Conservation (phyloP, 2,888 invertebrate species). For the Scaptomyza parva region DNA sequence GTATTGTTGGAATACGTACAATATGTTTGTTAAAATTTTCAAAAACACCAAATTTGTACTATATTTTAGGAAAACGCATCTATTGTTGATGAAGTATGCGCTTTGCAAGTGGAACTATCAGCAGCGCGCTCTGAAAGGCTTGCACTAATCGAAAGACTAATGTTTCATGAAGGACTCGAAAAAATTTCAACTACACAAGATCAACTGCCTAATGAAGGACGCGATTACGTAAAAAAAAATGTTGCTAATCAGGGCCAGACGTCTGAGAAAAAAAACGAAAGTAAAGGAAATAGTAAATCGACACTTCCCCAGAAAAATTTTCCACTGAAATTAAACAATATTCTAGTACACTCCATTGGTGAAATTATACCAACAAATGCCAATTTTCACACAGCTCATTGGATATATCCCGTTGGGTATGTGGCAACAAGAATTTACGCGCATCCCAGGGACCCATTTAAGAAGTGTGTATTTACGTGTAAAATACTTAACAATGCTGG, state of each 20-base stretch:
- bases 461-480: conserved; percentile 91
- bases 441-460: conserved; percentile 89
- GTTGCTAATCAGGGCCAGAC: conserved; percentile 16
- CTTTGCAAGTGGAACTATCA: conserved; percentile 92
- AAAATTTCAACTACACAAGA: conserved; percentile 33
- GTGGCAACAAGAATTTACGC: conserved; percentile 91
- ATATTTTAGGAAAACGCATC: conserved; percentile 91
- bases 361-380: conserved; percentile 89
- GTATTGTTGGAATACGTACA: no score
- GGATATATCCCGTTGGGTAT: conserved; percentile 91
- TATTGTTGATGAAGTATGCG: conserved; percentile 94
- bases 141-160: conserved; percentile 91
- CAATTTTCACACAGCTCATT: conserved; percentile 89
- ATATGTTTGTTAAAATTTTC: no score
- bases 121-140: conserved; percentile 93
- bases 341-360: conserved; percentile 89
- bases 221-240: conserved; percentile 22
- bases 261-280: conserved; percentile 71
- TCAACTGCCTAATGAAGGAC: conserved; percentile 27
- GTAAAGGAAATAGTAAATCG: conserved; percentile 26
- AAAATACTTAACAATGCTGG: conserved; percentile 91
- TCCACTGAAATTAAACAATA: conserved; percentile 89
- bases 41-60: no score
- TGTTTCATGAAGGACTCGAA: conserved; percentile 87
- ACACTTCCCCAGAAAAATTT: conserved; percentile 86